Percentiles rank a stretch among this genome's conserved stretches.
phyloP scores from a whole-genome alignment of 2,113 vertebrate genomes.

The Eupsittula cactorum region DNA sequence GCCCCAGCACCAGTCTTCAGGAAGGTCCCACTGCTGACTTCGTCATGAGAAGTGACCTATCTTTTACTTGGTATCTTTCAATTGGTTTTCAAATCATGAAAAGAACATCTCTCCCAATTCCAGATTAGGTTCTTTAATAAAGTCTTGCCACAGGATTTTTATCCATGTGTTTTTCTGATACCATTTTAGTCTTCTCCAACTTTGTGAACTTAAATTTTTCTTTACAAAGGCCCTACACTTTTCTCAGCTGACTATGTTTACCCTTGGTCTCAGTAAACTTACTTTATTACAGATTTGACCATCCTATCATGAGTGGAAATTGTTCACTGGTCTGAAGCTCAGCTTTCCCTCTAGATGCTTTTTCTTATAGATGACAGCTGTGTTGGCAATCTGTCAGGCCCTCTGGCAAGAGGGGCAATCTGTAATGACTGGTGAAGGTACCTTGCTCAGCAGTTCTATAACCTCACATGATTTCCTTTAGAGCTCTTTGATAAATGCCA shows the following conservation, averaged over 20 bases:
- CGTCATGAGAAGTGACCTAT: background rate
- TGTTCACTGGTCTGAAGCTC: background rate
- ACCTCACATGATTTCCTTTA: background rate
- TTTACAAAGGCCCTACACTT: background rate
- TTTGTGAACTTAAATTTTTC: background rate
- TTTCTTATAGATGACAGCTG: background rate
- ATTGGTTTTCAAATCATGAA: background rate
- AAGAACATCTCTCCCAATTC: background rate
- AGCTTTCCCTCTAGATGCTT: background rate
- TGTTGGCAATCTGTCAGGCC: background rate
- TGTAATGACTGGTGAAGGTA: background rate
- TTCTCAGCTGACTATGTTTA: background rate
- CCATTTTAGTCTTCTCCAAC: background rate
- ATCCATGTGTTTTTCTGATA: background rate
- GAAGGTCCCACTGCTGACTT: background rate
- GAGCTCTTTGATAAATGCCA: background rate
- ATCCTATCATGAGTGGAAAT: background rate
- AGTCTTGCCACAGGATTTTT: background rate
- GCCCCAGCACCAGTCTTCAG: background rate
- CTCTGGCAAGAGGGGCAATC: background rate
- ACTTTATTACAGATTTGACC: background rate
- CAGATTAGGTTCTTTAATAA: background rate
- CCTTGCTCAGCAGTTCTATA: background rate
- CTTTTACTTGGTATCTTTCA: background rate
- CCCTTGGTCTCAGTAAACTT: background rate